phyloP scores from a whole-genome alignment of 2,888 invertebrate genomes.

The Tiliacea aurago region DNA sequence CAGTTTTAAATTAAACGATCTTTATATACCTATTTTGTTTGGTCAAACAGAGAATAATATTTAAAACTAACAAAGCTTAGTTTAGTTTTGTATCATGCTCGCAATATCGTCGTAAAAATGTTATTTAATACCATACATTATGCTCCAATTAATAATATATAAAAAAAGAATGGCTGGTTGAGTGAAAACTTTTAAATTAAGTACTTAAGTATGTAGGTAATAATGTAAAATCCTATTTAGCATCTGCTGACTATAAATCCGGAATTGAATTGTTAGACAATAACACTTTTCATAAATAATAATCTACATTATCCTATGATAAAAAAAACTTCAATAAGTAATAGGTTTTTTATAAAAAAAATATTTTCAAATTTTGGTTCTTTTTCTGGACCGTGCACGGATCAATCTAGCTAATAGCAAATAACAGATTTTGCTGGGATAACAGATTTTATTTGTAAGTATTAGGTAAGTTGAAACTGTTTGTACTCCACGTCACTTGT shows the following conservation, averaged over 20 bases:
- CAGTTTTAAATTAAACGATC: no score
- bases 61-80: background rate
- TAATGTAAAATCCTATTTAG: background rate
- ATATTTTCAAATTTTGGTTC: no score
- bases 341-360: no score
- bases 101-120: background rate
- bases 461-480: no score
- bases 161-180: background rate
- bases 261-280: conserved; percentile 9
- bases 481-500: no score
- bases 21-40: no score
- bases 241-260: background rate
- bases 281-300: background rate
- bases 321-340: no score
- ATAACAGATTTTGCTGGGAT: no score
- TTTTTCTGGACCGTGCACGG: no score
- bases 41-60: background rate
- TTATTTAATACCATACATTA: background rate
- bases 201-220: background rate
- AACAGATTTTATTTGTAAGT: no score
- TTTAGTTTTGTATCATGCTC: background rate
- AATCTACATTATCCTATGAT: background rate
- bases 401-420: no score
- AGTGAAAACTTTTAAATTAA: no score
- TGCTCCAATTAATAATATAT: background rate